Evolutionary conservation across 92 coral and sea anemone genomes (phyloP).

Genomic region (Palythoa heliodiscus): DNA sequence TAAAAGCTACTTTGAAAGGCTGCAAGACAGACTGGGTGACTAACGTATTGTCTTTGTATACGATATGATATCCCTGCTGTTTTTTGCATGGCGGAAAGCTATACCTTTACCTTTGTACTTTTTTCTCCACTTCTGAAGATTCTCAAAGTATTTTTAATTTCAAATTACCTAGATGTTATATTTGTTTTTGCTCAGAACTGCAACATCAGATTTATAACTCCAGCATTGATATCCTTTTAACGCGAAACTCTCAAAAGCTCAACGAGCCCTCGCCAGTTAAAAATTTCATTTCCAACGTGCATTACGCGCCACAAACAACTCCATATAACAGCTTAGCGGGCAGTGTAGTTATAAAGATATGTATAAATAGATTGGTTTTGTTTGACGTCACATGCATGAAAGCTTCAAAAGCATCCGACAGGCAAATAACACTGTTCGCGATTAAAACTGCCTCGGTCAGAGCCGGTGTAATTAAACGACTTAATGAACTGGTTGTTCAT

Average conservation of each 20-base stretch:
- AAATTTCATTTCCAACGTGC: constrained; percentile 19
- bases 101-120: background rate
- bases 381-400: constrained; percentile 48
- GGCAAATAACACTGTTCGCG: constrained; percentile 35
- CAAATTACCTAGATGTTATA: background rate
- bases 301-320: constrained; percentile 34
- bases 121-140: background rate
- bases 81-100: constrained; percentile 19
- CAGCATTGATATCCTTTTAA: background rate
- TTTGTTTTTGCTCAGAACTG: background rate
- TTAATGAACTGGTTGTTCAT: constrained; percentile 44
- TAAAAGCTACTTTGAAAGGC: constrained; percentile 24
- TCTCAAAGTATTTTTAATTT: background rate
- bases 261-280: constrained; percentile 1
- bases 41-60: constrained; percentile 18
- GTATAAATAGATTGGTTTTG: constrained; percentile 44
- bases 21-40: constrained; percentile 39
- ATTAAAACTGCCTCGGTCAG: constrained; percentile 42
- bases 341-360: constrained; percentile 35
- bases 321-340: constrained; percentile 28
- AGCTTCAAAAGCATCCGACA: constrained; percentile 44
- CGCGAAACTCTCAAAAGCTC: background rate
- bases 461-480: constrained; percentile 25
- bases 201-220: background rate
- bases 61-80: constrained; percentile 30